Evolutionary conservation across 2,888 invertebrate species (phyloP).

Genomic region (Orchesella flavescens): DNA sequence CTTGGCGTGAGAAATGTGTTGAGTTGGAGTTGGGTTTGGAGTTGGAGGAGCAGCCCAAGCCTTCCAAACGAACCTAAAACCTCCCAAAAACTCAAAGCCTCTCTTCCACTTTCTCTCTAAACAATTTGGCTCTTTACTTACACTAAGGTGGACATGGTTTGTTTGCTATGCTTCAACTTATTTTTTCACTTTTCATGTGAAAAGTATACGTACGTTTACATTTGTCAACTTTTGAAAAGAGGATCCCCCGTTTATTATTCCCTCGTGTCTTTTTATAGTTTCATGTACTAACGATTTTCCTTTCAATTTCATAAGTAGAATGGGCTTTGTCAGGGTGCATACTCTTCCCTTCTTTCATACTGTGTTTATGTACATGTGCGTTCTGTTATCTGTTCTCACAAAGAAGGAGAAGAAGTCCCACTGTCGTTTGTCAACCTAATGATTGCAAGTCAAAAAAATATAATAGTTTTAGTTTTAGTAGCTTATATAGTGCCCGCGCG

Average conservation of each 20-base stretch:
- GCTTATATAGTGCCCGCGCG: too few species aligned
- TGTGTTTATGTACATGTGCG: too few species aligned
- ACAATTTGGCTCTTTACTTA: background rate
- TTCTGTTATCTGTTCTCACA: constrained; percentile 5
- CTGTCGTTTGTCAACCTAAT: constrained; percentile 18
- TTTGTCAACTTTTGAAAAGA: background rate
- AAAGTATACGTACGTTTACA: background rate
- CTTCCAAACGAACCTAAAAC: too few species aligned
- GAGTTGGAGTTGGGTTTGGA: background rate
- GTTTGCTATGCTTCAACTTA: constrained; percentile 29
- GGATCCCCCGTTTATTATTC: constrained; percentile 33
- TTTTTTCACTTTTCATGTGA: constrained; percentile 7
- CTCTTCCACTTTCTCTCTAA: background rate
- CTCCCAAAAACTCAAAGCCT: too few species aligned
- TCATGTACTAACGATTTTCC: constrained; percentile 25
- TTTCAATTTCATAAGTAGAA: constrained; percentile 38
- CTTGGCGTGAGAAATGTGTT: constrained; percentile 40
- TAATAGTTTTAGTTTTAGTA: too few species aligned
- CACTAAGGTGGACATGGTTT: constrained; percentile 30
- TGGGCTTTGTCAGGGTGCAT: constrained; percentile 16
- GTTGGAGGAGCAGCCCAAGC: too few species aligned
- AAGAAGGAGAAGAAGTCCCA: background rate
- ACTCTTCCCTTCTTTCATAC: background rate
- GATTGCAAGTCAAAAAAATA: background rate
- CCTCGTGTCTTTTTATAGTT: constrained; percentile 43